Base-by-base conservation (phyloP, 2,888 invertebrate genomes). In the Phalera bucephala region DNA sequence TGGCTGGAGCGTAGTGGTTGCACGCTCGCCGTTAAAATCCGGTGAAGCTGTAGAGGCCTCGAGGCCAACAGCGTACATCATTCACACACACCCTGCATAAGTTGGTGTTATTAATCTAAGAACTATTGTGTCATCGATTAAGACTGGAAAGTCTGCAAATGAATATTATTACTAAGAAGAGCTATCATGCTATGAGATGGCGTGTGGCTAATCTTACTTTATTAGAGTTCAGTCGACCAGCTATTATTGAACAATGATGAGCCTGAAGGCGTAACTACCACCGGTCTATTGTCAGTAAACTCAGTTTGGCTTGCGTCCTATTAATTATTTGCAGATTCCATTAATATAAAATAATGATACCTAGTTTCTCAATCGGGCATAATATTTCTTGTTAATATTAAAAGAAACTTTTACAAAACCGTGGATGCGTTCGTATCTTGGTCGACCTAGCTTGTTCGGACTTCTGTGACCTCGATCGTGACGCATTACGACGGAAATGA, bases 171-270 rank as follows among this genome's bases (percentile, higher is more conserved):
- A n/a, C n/a, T n/a, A n/a, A n/a, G n/a, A n/a, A n/a, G n/a, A n/a
- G n/a, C n/a, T n/a, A n/a, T n/a, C n/a, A n/a, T n/a, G n/a, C 23
- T 22, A 13, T 22, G 26, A 33, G 33, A 40, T 61, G 28, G 54
- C 63, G 60, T 63, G 63, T 40, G 32, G 46, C 33, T 62, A 55
- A 63, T 54, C 42, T 35, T 39, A 48, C 42, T 42, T 43, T 48
- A 59, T 50, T 46, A 48, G 40, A 51, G 44, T 52, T 58, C 42
- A 52, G 30, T n/a, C n/a, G n/a, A 40, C 36, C 37, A 40, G 45
- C 45, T 38, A 47, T 54, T 48, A 59, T 53, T 52, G 46, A 52
- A 58, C 50, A 47, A 57, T 55, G 52, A 63, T 59, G 45, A 50
- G 40, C 44, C 46, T 48, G 55, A 46, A 60, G 60, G 55, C 62